Conservation (phyloP, 1,140 invertebrate species). For the Heliconius nattereri region DNA sequence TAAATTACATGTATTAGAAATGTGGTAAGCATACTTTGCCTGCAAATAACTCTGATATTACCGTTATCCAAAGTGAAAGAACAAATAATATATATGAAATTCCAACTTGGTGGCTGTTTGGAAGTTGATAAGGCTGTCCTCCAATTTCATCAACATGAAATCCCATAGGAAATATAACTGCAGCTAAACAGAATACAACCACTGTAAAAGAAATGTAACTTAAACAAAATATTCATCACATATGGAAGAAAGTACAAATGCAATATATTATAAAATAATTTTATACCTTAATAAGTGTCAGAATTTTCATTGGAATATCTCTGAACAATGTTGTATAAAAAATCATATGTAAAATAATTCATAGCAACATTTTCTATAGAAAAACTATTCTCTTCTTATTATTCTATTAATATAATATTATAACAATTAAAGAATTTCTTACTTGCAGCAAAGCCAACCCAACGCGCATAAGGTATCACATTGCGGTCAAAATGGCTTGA, state of each 20-base stretch:
- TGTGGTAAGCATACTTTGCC: slow-evolving; percentile 98
- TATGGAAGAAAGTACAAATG: too few species aligned
- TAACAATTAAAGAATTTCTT: slow-evolving; percentile 64
- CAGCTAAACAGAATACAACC: slow-evolving; percentile 97
- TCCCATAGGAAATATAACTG: slow-evolving; percentile 97
- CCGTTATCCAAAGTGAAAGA: slow-evolving; percentile 96
- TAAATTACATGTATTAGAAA: slow-evolving; percentile 84
- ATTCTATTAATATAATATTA: not conserved
- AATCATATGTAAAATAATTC: too few species aligned
- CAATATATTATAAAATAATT: too few species aligned
- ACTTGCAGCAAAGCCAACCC: slow-evolving; percentile 93
- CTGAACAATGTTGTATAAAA: too few species aligned
- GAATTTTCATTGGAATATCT: too few species aligned
- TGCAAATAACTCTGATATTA: slow-evolving; percentile 97
- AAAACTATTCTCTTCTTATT: too few species aligned
- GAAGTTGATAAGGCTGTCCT: slow-evolving; percentile 96
- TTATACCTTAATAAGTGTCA: too few species aligned
- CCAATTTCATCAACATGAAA: slow-evolving; percentile 98
- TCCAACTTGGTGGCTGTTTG: slow-evolving; percentile 97
- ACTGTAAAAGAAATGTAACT: slow-evolving; percentile 83
- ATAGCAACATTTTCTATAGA: too few species aligned
- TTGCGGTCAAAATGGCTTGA: slow-evolving; percentile 95
- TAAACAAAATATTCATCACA: too few species aligned
- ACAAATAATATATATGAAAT: slow-evolving; percentile 98
- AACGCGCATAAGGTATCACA: slow-evolving; percentile 90